Evolutionary conservation across 1,140 invertebrate genomes (phyloP).

Genomic region (Mizuhopecten yessoensis): DNA sequence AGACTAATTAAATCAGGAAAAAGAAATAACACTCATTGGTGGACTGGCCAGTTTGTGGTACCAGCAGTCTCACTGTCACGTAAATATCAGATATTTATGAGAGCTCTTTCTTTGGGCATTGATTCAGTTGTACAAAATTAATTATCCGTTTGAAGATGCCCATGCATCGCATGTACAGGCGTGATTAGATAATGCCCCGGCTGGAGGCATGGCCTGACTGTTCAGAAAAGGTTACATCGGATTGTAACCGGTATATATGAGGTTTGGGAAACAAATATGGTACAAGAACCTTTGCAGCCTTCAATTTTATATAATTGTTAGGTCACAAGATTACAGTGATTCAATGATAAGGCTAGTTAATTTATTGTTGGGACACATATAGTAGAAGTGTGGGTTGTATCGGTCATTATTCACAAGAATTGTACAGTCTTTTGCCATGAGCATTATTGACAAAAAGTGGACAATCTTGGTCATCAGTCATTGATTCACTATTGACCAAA

Average conservation of each 20-base stretch:
- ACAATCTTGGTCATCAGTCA: too few relatives aligned
- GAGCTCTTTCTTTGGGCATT: slow-evolving; percentile 25
- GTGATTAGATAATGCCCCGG: slow-evolving; percentile 1
- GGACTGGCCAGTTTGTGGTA: not conserved
- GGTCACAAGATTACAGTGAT: not conserved
- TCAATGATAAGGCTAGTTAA: not conserved
- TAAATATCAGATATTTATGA: slow-evolving; percentile 40
- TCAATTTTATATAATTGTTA: not conserved
- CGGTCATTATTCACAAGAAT: not conserved
- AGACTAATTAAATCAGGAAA: slow-evolving; percentile 20
- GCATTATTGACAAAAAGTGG: too few relatives aligned
- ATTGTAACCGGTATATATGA: not conserved
- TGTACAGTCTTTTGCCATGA: not conserved
- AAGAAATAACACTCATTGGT: not conserved
- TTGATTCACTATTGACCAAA: too few relatives aligned
- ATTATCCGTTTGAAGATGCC: slow-evolving; percentile 27
- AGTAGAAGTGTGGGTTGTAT: not conserved
- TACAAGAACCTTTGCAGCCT: not conserved
- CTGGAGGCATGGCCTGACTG: not conserved
- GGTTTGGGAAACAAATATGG: not conserved
- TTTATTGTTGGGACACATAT: not conserved
- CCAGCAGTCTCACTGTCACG: not conserved
- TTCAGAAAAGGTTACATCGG: not conserved
- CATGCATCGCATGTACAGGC: slow-evolving; percentile 29
- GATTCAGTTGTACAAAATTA: slow-evolving; percentile 39